A percentile compares a stretch with the other conserved stretches of the same genome.
Evolutionary conservation across 2,888 invertebrate species (phyloP).

Genomic region (Augiades crinisus): DNA sequence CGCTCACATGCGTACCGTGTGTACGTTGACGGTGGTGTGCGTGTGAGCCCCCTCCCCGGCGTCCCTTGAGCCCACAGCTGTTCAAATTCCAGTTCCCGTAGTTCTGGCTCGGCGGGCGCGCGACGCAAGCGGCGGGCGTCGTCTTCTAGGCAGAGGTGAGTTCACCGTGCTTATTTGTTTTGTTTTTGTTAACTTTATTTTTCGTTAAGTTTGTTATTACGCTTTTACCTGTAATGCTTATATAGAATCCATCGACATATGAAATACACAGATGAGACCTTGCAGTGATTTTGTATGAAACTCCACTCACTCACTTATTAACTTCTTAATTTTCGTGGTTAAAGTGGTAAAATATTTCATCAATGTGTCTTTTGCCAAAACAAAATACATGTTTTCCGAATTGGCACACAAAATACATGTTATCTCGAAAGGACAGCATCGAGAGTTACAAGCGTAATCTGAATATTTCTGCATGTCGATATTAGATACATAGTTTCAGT

Average conservation of each 20-base stretch:
- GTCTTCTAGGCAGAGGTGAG: constrained; percentile 72
- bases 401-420: too few species aligned
- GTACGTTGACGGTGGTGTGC: constrained; percentile 33
- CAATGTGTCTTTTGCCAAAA: too few species aligned
- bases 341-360: too few species aligned
- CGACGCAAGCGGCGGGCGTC: constrained; percentile 68
- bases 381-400: too few species aligned
- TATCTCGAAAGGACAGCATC: too few species aligned
- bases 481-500: not conserved
- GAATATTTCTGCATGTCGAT: too few species aligned
- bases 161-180: constrained; percentile 10
- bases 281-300: too few species aligned
- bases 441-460: too few species aligned
- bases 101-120: constrained; percentile 65
- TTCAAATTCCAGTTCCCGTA: constrained; percentile 81
- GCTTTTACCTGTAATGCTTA: constrained; percentile 17
- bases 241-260: too few species aligned
- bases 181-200: not conserved
- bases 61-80: constrained; percentile 74
- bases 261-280: too few species aligned
- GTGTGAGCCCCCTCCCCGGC: constrained; percentile 49
- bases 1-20: constrained; percentile 25
- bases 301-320: too few species aligned
- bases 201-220: not conserved
- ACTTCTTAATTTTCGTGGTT: too few species aligned